These are phyloP conservation scores for Scrobipalpa costella DNA, from an alignment of 2,888 invertebrate genomes.

Conservation along the genomic window DNA sequence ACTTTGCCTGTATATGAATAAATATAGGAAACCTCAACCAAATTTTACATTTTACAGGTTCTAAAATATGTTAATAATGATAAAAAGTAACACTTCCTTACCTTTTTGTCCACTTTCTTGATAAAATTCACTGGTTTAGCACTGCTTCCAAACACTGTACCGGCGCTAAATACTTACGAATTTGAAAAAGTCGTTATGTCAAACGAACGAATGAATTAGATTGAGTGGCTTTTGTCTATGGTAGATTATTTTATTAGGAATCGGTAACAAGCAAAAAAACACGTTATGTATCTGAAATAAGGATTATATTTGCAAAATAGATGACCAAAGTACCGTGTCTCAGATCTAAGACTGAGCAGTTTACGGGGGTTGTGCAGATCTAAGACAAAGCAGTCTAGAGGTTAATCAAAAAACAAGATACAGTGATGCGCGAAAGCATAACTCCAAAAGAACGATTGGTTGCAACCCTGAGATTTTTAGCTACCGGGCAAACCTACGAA, in stretches of 20 bases:
- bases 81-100: too few species aligned
- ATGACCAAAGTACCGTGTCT: too few species aligned
- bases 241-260: too few species aligned
- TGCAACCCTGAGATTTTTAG: too few species aligned
- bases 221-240: background rate
- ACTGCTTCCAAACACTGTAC: background rate
- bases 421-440: too few species aligned
- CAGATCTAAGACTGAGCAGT: background rate
- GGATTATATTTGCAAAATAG: background rate
- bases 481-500: too few species aligned
- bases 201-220: background rate
- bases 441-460: too few species aligned
- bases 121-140: background rate
- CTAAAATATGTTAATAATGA: background rate
- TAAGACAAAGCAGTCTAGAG: background rate
- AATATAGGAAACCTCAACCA: background rate
- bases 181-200: background rate
- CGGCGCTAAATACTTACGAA: background rate
- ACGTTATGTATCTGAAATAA: background rate
- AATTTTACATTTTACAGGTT: background rate
- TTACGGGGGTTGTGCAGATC: too few species aligned
- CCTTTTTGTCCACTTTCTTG: too few species aligned
- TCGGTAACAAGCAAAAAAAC: constrained; percentile 1
- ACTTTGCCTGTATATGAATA: background rate
- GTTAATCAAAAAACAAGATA: too few species aligned